These are phyloP conservation scores for Tethea ocularis DNA, from an alignment of 2,888 invertebrate species.

Conservation along the genomic window DNA sequence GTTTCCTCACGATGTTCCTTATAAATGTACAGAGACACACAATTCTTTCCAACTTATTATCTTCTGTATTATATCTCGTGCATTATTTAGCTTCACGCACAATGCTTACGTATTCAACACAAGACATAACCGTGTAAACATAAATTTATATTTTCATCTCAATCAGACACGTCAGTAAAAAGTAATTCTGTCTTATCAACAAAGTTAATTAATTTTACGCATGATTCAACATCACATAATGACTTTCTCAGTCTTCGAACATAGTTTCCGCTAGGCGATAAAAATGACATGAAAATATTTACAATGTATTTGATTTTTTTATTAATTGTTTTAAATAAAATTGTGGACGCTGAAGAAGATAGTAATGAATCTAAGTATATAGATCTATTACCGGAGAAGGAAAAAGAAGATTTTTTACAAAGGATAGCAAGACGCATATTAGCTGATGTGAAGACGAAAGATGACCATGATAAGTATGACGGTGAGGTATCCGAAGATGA, in stretches of 20 bases:
- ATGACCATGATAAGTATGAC: constrained; percentile 29
- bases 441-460: constrained; percentile 47
- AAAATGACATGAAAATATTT: constrained; percentile 34
- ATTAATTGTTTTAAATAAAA: constrained; percentile 26
- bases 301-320: constrained; percentile 44
- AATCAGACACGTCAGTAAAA: constrained; percentile 11
- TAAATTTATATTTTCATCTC: background rate
- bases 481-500: constrained; percentile 51
- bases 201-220: constrained; percentile 33
- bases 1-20: background rate
- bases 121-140: constrained; percentile 6
- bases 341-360: constrained; percentile 29
- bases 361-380: constrained; percentile 60
- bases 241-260: constrained; percentile 8
- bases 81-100: too few relatives aligned
- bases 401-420: constrained; percentile 63
- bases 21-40: too few relatives aligned
- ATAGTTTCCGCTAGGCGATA: background rate
- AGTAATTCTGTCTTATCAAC: constrained; percentile 34
- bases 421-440: constrained; percentile 63
- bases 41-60: too few relatives aligned
- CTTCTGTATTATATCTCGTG: too few relatives aligned
- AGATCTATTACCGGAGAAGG: constrained; percentile 60
- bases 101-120: too few relatives aligned
- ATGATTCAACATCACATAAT: constrained; percentile 26